A percentile compares a stretch with the other conserved stretches of the same genome.
Evolutionary conservation across 2,888 invertebrate species (phyloP).

Genomic region (Linnaemya vulpina): DNA sequence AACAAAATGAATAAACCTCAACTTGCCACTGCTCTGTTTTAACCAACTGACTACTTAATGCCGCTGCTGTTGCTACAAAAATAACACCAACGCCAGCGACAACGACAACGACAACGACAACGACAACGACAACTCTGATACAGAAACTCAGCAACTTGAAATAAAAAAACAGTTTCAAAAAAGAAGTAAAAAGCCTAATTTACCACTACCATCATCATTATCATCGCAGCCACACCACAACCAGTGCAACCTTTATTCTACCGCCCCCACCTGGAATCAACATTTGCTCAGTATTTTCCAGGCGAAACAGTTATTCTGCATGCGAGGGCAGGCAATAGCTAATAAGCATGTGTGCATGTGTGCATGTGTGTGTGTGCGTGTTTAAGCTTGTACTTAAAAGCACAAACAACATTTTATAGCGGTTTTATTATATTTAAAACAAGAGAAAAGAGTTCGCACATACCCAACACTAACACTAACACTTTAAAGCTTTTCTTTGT

Average conservation of each 20-base stretch:
- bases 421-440: constrained; percentile 17
- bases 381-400: neutral
- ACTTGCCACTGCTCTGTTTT: constrained; percentile 58
- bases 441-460: neutral
- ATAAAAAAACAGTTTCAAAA: too few relatives aligned
- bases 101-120: constrained; percentile 14
- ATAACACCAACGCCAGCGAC: constrained; percentile 37
- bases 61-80: constrained; percentile 5
- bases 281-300: neutral
- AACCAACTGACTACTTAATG: constrained; percentile 47
- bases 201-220: constrained; percentile 56
- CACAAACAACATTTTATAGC: constrained; percentile 51
- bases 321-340: neutral
- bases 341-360: neutral
- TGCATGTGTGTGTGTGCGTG: neutral
- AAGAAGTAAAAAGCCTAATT: constrained; percentile 43
- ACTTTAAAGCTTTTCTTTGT: constrained; percentile 21
- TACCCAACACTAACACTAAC: neutral
- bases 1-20: constrained; percentile 62
- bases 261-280: neutral
- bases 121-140: constrained; percentile 40
- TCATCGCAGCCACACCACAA: constrained; percentile 23
- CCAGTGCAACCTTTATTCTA: constrained; percentile 4
- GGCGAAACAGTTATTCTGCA: neutral
- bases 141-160: constrained; percentile 12